Base-by-base conservation (phyloP, 2,797 vertebrate genomes). In the Petrocephalus sullivani region DNA sequence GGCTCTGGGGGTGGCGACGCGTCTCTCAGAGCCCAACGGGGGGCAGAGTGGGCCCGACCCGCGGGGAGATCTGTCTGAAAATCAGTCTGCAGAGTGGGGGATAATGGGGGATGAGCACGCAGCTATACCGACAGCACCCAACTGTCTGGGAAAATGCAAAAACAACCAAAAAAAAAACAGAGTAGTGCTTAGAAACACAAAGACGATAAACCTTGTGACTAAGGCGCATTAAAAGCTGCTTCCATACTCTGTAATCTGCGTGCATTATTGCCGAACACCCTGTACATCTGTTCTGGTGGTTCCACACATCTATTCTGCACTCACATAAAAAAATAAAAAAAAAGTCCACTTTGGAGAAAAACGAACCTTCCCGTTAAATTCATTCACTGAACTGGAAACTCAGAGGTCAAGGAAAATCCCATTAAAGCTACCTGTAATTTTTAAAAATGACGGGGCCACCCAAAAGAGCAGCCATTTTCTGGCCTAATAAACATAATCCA, bases 361-460 rank as follows among this genome's bases (percentile, higher is more conserved):
- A 49, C 8, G 6, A 81, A 81, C 61, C 61, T 67, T 67, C 61
- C 61, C 61, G 61, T 67, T 67, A 81, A 41, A 81, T 81, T 49
- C 71, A 19, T 49, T 21, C 78, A 51, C 41, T 53, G 78, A 82
- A 82, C 78, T 19, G 49, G 61, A 60, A 58, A 64, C 28, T 60
- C 41, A 46, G 57, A 46, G 37, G 57, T 41, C 33, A 37, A 37
- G 78, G 41, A 82, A 82, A 82, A 82, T 82, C 78, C 78, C 78
- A 82, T 82, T 82, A 51, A 82, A 53, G n/a, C 85, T 57, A 33
- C 57, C 28, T 54, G 54, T 86, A 57, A 57, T 86, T 86, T 86
- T 85, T 19, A 10, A 37, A 86, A 86, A 86, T 86, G 85, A 86
- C 54, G 41, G 78, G 41, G 9, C 41, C 49, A 53, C 9, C 46